phyloP scores from a whole-genome alignment of 2,113 vertebrate species.

The Scopus umbretta region DNA sequence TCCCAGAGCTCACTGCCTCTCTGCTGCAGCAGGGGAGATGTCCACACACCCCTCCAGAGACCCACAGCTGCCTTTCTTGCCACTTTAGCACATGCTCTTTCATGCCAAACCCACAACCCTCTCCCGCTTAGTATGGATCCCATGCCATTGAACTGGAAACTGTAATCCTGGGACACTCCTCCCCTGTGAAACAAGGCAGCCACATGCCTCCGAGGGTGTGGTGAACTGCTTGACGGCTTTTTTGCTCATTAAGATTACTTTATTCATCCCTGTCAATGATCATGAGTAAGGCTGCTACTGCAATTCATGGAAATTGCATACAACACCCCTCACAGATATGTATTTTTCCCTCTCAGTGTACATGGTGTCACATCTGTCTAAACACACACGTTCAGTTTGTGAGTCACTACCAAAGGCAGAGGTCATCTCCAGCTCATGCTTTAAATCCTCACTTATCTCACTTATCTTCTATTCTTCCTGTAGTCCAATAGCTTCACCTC shows the following conservation, averaged over 20 bases:
- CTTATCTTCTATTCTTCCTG: background rate
- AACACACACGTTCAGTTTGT: background rate
- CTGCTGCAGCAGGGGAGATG: background rate
- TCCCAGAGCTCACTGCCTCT: background rate
- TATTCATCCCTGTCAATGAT: background rate
- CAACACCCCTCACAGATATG: conserved; percentile 37
- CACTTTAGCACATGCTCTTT: background rate
- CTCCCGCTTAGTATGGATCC: background rate
- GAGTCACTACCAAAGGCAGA: conserved; percentile 4
- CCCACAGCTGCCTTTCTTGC: background rate
- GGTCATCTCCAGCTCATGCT: background rate
- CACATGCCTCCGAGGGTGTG: background rate
- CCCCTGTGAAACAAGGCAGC: background rate
- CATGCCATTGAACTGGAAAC: background rate
- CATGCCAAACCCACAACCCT: background rate
- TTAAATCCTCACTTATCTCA: background rate
- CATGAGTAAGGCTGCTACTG: conserved; percentile 27
- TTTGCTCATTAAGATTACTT: background rate
- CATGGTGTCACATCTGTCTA: background rate
- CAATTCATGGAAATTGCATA: conserved; percentile 4
- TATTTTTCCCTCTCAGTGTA: background rate
- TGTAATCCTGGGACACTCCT: background rate
- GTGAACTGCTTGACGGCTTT: background rate
- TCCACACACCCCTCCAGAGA: background rate
- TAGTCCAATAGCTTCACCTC: background rate